Conservation (phyloP, 2,797 vertebrate species). For the Poliocrania exsul region DNA sequence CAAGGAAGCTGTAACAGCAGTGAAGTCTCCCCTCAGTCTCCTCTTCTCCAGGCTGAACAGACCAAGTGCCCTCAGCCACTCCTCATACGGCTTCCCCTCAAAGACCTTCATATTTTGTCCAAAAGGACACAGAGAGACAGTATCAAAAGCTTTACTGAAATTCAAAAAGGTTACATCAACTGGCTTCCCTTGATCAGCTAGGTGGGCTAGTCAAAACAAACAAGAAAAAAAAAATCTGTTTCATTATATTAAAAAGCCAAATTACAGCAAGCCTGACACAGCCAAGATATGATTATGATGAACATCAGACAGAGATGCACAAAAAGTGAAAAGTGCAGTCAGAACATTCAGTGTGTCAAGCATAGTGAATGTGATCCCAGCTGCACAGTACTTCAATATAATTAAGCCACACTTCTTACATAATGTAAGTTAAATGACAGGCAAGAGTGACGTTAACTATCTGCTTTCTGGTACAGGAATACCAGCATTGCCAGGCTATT, state of each 20-base stretch:
- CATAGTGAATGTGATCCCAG: not conserved
- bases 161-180: not conserved
- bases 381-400: conserved; percentile 15
- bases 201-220: conserved; percentile 33
- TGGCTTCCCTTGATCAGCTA: not conserved
- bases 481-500: not conserved
- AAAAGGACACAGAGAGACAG: not conserved
- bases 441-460: not conserved
- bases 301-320: not conserved
- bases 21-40: not conserved
- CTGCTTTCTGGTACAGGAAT: not conserved
- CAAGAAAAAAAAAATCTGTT: not conserved
- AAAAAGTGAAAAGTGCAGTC: not conserved
- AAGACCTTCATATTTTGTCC: not conserved
- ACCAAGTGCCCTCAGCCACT: not conserved
- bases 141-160: not conserved
- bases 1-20: not conserved
- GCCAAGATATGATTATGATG: not conserved
- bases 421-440: not conserved
- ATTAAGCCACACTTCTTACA: conserved; percentile 26
- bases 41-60: not conserved
- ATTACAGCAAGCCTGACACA: conserved; percentile 30
- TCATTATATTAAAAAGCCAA: conserved; percentile 42
- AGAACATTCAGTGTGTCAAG: not conserved
- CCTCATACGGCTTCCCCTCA: not conserved